These are phyloP conservation scores for Catharus bicknelli DNA, from an alignment of 2,113 vertebrate species.

Conservation along the genomic window DNA sequence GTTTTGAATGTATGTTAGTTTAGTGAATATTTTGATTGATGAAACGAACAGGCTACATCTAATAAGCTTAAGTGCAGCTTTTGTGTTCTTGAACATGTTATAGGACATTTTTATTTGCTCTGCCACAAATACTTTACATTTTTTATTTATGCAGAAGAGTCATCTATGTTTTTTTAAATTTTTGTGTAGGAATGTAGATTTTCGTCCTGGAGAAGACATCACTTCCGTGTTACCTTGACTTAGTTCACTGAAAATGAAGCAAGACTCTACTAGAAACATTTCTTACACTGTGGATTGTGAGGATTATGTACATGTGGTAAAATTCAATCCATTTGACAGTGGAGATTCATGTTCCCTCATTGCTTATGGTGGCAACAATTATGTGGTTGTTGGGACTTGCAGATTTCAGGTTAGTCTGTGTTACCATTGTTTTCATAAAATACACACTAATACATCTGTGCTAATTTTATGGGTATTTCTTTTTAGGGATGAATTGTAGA, in stretches of 20 bases:
- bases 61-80: not conserved
- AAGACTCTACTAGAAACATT: conserved; percentile 79
- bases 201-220: not conserved
- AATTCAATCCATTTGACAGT: conserved; percentile 91
- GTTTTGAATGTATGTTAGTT: not conserved
- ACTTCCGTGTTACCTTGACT: not conserved
- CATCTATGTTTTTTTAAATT: not conserved
- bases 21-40: not conserved
- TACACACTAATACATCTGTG: not conserved
- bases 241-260: conserved; percentile 80
- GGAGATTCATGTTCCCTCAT: conserved; percentile 84
- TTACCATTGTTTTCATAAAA: not conserved
- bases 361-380: conserved; percentile 92
- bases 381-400: conserved; percentile 87
- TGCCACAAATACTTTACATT: not conserved
- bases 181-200: conserved; percentile 14
- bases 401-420: conserved; percentile 87
- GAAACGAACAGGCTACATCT: not conserved
- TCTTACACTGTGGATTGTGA: conserved; percentile 90
- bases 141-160: not conserved
- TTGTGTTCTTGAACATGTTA: not conserved
- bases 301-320: conserved; percentile 91
- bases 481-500: not conserved
- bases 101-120: not conserved
- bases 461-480: not conserved